A percentile compares a stretch with the other conserved stretches of the same genome.
These are phyloP conservation scores for Aphis gossypii DNA, from an alignment of 1,140 invertebrate genomes.

Conservation along the genomic window DNA sequence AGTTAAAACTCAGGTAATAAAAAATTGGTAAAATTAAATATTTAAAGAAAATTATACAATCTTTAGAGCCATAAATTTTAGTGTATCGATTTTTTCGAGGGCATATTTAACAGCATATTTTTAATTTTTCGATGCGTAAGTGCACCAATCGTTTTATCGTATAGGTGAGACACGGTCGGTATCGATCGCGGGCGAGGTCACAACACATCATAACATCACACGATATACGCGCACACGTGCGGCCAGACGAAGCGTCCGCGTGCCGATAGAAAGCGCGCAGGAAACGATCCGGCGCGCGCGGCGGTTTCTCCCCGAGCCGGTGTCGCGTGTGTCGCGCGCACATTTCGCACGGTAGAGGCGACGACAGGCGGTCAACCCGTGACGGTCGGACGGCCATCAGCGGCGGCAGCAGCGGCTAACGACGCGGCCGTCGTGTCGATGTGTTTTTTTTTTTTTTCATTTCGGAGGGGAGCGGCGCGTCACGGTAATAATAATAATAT, in stretches of 20 bases:
- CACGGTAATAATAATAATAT: slow-evolving; percentile 14
- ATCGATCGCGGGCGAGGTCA: not conserved
- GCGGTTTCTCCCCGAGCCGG: not conserved
- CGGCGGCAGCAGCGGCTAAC: not conserved
- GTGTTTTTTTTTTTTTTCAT: not conserved
- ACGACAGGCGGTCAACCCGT: not conserved
- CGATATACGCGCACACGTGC: not conserved
- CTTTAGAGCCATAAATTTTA: too few species aligned
- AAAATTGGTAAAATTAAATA: too few species aligned
- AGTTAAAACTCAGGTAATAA: too few species aligned
- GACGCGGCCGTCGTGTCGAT: too few species aligned
- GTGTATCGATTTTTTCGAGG: too few species aligned
- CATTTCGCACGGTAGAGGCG: not conserved
- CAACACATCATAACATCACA: too few species aligned
- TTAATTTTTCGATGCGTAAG: too few species aligned
- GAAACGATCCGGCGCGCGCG: not conserved
- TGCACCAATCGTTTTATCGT: too few species aligned
- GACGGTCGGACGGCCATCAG: not conserved
- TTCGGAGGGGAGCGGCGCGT: not conserved
- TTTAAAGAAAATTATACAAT: too few species aligned
- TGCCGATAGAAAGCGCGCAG: not conserved
- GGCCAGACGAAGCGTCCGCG: not conserved
- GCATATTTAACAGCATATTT: too few species aligned
- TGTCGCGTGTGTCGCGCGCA: not conserved
- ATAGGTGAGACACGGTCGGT: not conserved